phyloP scores from a whole-genome alignment of 2,113 vertebrate genomes.

The Fregata magnificens region DNA sequence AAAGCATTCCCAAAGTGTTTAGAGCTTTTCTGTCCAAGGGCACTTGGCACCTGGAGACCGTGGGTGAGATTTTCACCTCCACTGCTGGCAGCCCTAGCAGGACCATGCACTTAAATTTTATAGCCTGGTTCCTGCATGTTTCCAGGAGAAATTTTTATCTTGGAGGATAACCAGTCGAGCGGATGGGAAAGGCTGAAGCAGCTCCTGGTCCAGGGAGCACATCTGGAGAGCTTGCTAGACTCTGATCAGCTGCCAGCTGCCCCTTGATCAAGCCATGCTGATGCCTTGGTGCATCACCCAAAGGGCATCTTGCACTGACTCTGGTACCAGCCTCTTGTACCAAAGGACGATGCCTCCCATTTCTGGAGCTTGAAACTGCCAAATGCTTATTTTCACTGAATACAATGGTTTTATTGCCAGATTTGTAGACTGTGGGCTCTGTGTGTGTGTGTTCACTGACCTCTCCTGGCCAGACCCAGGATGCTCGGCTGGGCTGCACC shows the following conservation, averaged over 20 bases:
- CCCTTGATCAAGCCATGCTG: background rate
- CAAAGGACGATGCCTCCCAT: background rate
- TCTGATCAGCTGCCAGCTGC: background rate
- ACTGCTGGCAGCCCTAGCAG: background rate
- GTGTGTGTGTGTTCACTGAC: slow-evolving; percentile 38
- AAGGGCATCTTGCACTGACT: background rate
- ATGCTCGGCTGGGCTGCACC: background rate
- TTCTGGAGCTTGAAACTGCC: background rate
- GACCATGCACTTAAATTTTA: background rate
- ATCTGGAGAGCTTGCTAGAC: background rate
- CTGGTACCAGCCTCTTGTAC: background rate
- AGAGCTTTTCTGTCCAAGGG: background rate
- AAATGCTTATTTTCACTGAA: background rate
- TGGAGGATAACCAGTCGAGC: background rate
- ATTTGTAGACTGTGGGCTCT: background rate
- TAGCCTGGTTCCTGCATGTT: background rate
- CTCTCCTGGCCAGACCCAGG: slow-evolving; percentile 41
- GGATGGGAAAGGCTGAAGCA: background rate
- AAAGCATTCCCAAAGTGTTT: background rate
- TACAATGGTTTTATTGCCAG: background rate
- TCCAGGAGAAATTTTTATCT: background rate
- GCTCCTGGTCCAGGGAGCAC: background rate
- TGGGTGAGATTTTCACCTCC: background rate
- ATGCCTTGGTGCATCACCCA: background rate
- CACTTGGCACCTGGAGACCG: background rate